phyloP scores from a whole-genome alignment of 37 sponge, comb jelly and placozoan genomes.

The Tethya wilhelma region DNA sequence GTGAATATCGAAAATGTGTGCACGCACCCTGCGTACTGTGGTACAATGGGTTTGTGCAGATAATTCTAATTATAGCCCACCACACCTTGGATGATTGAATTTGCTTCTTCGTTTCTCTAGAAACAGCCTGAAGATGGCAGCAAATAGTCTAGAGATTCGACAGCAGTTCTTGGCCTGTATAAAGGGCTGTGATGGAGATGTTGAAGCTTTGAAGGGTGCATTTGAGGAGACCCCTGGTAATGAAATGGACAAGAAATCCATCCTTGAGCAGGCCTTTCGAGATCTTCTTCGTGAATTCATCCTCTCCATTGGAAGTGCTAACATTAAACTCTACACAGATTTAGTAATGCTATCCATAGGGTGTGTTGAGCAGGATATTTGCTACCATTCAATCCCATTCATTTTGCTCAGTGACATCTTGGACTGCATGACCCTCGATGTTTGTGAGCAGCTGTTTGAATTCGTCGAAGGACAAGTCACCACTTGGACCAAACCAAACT shows the following conservation, averaged over 20 bases:
- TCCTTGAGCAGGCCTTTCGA: constrained; percentile 89
- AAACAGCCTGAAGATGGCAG: no score
- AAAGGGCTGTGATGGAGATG: constrained; percentile 9
- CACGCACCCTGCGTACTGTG: no score
- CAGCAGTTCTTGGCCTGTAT: constrained; percentile 41
- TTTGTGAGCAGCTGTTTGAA: constrained; percentile 78
- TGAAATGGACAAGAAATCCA: constrained; percentile 79
- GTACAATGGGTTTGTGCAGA: no score
- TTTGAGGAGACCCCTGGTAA: constrained; percentile 34
- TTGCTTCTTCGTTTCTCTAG: no score
- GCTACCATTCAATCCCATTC: constrained; percentile 81
- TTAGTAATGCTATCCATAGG: constrained; percentile 50
- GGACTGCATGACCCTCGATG: constrained; percentile 85
- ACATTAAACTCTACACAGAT: background rate
- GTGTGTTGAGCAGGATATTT: constrained; percentile 54
- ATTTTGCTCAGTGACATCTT: constrained; percentile 86
- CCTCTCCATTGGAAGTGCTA: background rate
- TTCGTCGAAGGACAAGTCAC: constrained; percentile 71
- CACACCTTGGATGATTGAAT: no score
- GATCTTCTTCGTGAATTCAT: constrained; percentile 63
- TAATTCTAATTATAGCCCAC: constrained; percentile 17
- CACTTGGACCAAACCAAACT: constrained; percentile 70
- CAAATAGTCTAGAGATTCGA: constrained; percentile 27
- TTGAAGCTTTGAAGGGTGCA: constrained; percentile 8
- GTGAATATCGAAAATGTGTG: no score